Evolutionary conservation across 2,888 invertebrate species (phyloP).

Genomic region (Lamellibrachia columna): DNA sequence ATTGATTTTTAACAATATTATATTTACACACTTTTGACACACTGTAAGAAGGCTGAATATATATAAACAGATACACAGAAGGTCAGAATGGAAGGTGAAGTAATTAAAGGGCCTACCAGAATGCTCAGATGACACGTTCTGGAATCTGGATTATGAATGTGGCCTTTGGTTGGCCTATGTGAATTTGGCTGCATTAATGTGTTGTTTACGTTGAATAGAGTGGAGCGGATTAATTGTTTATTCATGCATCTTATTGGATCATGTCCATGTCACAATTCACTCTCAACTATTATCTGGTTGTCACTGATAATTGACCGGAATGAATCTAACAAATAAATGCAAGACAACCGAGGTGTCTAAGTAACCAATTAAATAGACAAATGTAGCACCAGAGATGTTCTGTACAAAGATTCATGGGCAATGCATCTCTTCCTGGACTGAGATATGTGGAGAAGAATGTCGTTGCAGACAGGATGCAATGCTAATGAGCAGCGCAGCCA

Average conservation of each 20-base stretch:
- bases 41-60: not conserved
- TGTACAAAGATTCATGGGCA: too few species aligned
- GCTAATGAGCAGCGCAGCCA: too few species aligned
- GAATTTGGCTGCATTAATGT: not conserved
- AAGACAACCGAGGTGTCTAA: not conserved
- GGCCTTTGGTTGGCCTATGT: not conserved
- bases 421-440: too few species aligned
- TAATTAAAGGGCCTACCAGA: too few species aligned
- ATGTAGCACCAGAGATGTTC: too few species aligned
- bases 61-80: too few species aligned
- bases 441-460: too few species aligned
- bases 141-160: not conserved
- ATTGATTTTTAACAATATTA: conserved; percentile 5
- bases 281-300: not conserved
- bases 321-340: not conserved
- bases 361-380: not conserved
- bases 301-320: not conserved
- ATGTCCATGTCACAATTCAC: not conserved
- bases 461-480: too few species aligned
- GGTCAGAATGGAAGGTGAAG: too few species aligned
- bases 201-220: not conserved
- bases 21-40: not conserved
- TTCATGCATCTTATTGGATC: not conserved
- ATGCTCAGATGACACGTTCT: not conserved
- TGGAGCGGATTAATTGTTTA: not conserved